Evolutionary conservation across 2,888 invertebrate genomes (phyloP), one percentile per base, ranked within the genome.

Genomic region (Drosophila nr. perissopoda): DNA sequence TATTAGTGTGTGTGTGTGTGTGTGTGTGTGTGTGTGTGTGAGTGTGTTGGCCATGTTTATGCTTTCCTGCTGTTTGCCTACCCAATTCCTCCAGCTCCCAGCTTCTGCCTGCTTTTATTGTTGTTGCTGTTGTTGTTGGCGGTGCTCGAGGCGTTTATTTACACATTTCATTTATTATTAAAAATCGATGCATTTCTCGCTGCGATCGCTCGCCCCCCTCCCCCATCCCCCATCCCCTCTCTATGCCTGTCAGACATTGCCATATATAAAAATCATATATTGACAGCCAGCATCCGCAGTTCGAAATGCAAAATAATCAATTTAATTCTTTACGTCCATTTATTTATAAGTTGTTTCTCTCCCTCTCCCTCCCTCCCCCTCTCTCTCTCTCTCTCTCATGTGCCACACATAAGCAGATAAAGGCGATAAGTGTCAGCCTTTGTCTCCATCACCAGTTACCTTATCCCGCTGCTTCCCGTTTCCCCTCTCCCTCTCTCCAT

Each of bases 81-180:
- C 70, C 76, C 90, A 88, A 89, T 89, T 84, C 82, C 80, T 66
- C 59, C 11, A 46, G 46, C 46, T 67, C 40, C 42, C 67, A 64
- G 46, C 52, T 65, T 63, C 62, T 63, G 60, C 34, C 63, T 51
- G 13, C 42, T 57, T 42, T 64, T 21, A 38, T 56, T 51, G 25
- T 33, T 56, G 31, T n/a, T 60, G 57, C 48, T 62, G 34, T 70
- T 70, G 33, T 42, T 60, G 36, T 51, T 46, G 36, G 57, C 27
- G 21, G 33, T 58, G 68, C 56, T 46, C 51, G 33, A 59, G 57
- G 65, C 71, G 83, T 83, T 84, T 84, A 89, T 84, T 85, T 88
- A 85, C 84, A 85, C 84, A 88, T 88, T 89, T 89, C 88, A 83
- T 83, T 84, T 85, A 85, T 84, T 85, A 85, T 89, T 89, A 72